Evolutionary conservation across 2,888 invertebrate species (phyloP), one percentile per base, ranked within the genome.

Genomic region (Trissonchulus sp.): DNA sequence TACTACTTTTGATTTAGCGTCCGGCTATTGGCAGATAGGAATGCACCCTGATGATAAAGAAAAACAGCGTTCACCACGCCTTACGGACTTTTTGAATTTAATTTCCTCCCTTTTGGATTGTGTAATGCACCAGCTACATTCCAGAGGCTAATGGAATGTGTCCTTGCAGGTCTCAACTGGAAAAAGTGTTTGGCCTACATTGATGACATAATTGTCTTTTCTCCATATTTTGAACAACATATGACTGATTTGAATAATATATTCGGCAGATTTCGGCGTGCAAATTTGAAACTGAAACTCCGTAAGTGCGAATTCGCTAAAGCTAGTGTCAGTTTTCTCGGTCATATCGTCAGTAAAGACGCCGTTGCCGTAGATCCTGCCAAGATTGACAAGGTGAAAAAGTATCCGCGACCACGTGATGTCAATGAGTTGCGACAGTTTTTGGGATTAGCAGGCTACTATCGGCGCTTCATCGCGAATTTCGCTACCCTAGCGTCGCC

Each of bases 1-100:
- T n/a, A 60, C 63, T 36, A 33, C n/a, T 28, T 63, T 77, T 3
- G 74, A 76, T 30, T 62, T 65, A 38, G 15, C n/a, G n/a, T 48
- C 65, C 3, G 76, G 76, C 23, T 76, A 76, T 68, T 77, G 76
- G 71, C 71, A 71, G n/a, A 31, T 71, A 8, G 34, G n/a, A n/a
- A n/a, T n/a, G n/a, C n/a, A n/a, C n/a, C n/a, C n/a, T n/a, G n/a
- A n/a, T n/a, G n/a, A n/a, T 8, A 71, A 31, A 2, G 3, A 8
- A 30, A 35, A 30, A 71, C 71, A 34, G 18, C 71, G 3, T 71
- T 71, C 71, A 35, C 35, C 3, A 34, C 34, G 28, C 23, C 35
- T 8, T n/a, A 71, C 8, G 71, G 71, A 2, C 71, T 31, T 34
- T 71, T 28, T 71, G 36, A 71, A 71, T 71, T 31, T 35, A 71